Evolutionary conservation across 2,888 invertebrate genomes (phyloP), one percentile per base, ranked within the genome.

Genomic region (Andrena flavipes): DNA sequence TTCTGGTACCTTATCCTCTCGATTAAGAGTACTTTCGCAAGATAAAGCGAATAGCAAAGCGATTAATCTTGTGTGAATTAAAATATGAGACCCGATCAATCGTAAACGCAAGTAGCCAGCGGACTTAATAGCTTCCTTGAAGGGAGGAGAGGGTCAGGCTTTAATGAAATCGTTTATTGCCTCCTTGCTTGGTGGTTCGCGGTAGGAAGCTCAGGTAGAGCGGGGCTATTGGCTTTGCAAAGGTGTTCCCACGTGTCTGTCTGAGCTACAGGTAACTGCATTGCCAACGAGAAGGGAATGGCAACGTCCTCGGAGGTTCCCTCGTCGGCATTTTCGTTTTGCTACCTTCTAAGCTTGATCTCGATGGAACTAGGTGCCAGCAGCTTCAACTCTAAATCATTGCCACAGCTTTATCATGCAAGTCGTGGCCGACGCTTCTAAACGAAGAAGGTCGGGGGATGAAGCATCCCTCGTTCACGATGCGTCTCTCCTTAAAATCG

Each of bases 221-320:
- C 62, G 72, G 10, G 48, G 42, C 42, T 51, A 20, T 8, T 20
- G 42, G 60, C 16, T 63, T 49, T n/a, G 23, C 7, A 42, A 29
- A 10, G 7, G 35, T 8, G n/a, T 68, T 33, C 20, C 10, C 20
- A 6, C 8, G 8, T 0, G 20, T 20, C 13, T 16, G 13, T 2
- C 1, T 8, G 33, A 29, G 5, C 35, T 65, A 20, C 69, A 83
- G 83, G 54, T 54, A 76, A 54, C 84, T 84, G 29, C 6, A 20
- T 75, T 82, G 64, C 42, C 83, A 51, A 75, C 72, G 7, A 13
- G 13, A 51, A 33, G 26, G 16, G 20, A 33, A 48, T 56, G 42
- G 0, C 42, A 23, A 4, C n/a, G 26, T 6, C n/a, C 20, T n/a
- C 23, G 26, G 33, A 20, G 26, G 13, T 59, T 42, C 29, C 71